These are phyloP conservation scores for Synergus laeviventris DNA, from an alignment of 2,888 invertebrate species.

Conservation along the genomic window DNA sequence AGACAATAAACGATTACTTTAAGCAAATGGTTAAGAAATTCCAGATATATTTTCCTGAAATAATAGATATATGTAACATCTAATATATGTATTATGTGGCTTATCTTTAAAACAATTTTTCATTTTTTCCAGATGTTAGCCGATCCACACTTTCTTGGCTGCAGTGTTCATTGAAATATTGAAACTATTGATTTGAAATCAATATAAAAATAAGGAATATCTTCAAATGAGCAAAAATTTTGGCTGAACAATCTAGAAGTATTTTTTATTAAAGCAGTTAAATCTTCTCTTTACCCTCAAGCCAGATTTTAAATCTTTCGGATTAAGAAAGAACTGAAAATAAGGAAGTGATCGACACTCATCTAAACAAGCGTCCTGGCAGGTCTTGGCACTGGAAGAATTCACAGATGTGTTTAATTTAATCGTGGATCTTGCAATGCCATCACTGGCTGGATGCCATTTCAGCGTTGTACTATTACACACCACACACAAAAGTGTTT, in stretches of 20 bases:
- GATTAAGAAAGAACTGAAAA: not conserved
- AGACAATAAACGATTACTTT: too few species aligned
- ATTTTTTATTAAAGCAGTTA: not conserved
- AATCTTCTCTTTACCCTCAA: not conserved
- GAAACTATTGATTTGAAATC: not conserved
- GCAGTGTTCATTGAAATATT: not conserved
- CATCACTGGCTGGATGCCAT: slow-evolving; percentile 75
- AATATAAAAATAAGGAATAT: not conserved
- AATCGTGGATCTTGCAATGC: slow-evolving; percentile 77
- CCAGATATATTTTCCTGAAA: too few species aligned
- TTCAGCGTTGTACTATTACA: slow-evolving; percentile 59
- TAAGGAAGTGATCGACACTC: slow-evolving; percentile 28
- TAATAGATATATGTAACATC: too few species aligned
- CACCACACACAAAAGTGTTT: too few species aligned
- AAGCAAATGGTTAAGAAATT: too few species aligned
- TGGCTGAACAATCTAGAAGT: not conserved
- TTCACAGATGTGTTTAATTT: slow-evolving; percentile 75
- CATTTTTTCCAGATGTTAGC: not conserved
- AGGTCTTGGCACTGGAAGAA: slow-evolving; percentile 77
- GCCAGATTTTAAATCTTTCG: not conserved
- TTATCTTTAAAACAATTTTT: not conserved
- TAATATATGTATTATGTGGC: not conserved
- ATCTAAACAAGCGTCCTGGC: slow-evolving; percentile 68
- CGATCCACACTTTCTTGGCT: not conserved
- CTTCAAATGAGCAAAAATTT: not conserved